These are phyloP conservation scores for Epiblema foenella DNA, from an alignment of 2,888 invertebrate genomes.

Conservation along the genomic window DNA sequence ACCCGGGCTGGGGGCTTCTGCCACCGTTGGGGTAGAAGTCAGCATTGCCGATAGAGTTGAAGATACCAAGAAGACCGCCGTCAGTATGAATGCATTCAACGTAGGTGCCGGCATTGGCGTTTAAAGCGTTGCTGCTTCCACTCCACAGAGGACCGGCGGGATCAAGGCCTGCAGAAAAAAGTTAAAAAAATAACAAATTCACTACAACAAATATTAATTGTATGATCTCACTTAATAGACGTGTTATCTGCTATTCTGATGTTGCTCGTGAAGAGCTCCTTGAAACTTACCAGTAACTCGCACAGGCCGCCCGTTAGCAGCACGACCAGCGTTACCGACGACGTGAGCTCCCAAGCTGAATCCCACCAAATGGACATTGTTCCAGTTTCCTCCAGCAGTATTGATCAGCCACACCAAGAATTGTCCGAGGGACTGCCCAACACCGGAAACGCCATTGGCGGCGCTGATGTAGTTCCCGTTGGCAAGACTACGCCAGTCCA, in stretches of 20 bases:
- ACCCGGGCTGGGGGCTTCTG: constrained; percentile 50
- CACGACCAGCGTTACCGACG: constrained; percentile 68
- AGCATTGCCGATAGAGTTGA: constrained; percentile 47
- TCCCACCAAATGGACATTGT: constrained; percentile 70
- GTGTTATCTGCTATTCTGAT: background rate
- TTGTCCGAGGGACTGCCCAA: constrained; percentile 65
- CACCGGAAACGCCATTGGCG: constrained; percentile 58
- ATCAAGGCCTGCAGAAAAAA: constrained; percentile 48
- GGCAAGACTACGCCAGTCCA: constrained; percentile 67
- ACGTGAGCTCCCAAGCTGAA: constrained; percentile 76
- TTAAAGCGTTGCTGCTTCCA: constrained; percentile 43
- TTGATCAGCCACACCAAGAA: constrained; percentile 67
- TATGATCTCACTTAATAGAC: background rate
- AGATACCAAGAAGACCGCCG: constrained; percentile 48
- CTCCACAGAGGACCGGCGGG: constrained; percentile 51
- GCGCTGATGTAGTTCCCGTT: constrained; percentile 56
- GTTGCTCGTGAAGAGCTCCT: background rate
- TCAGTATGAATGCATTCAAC: constrained; percentile 53
- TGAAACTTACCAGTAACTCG: constrained; percentile 65
- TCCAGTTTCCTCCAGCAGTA: constrained; percentile 67
- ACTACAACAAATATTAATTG: background rate
- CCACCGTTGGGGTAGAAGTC: constrained; percentile 53
- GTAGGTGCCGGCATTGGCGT: constrained; percentile 46
- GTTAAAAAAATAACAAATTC: background rate
- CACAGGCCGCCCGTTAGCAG: constrained; percentile 53